Percentiles rank a stretch among this genome's conserved stretches.
These are phyloP conservation scores for Anastrepha obliqua DNA, from an alignment of 1,140 invertebrate species.

Conservation along the genomic window DNA sequence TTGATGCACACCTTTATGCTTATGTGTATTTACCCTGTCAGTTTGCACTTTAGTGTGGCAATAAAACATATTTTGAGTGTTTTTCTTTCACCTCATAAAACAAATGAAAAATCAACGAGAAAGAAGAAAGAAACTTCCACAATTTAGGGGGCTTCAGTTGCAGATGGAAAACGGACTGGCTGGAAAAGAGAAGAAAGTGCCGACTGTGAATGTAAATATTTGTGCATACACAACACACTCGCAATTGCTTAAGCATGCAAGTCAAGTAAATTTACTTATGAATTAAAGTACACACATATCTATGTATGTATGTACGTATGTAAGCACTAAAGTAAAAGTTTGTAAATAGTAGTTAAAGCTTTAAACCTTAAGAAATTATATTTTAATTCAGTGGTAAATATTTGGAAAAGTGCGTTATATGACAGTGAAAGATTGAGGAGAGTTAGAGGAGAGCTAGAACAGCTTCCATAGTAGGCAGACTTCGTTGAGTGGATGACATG, in stretches of 20 bases:
- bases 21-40: conserved; percentile 14
- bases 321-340: neutral
- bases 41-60: conserved; percentile 32
- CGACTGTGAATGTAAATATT: conserved; percentile 1
- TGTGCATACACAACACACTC: conserved; percentile 5
- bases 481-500: too few relatives aligned
- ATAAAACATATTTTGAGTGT: conserved; percentile 39
- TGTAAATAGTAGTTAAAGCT: neutral
- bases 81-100: conserved; percentile 37
- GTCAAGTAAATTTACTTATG: conserved; percentile 25
- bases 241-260: conserved; percentile 27
- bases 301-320: neutral
- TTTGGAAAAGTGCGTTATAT: too few relatives aligned
- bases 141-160: neutral
- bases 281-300: neutral
- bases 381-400: neutral
- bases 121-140: neutral
- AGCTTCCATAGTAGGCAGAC: too few relatives aligned
- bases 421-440: too few relatives aligned
- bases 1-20: neutral
- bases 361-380: neutral
- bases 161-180: neutral
- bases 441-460: too few relatives aligned
- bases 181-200: neutral
- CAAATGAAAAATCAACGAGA: neutral